These are phyloP conservation scores for Cryptocephalus primarius DNA, from an alignment of 2,888 invertebrate genomes.

Conservation along the genomic window DNA sequence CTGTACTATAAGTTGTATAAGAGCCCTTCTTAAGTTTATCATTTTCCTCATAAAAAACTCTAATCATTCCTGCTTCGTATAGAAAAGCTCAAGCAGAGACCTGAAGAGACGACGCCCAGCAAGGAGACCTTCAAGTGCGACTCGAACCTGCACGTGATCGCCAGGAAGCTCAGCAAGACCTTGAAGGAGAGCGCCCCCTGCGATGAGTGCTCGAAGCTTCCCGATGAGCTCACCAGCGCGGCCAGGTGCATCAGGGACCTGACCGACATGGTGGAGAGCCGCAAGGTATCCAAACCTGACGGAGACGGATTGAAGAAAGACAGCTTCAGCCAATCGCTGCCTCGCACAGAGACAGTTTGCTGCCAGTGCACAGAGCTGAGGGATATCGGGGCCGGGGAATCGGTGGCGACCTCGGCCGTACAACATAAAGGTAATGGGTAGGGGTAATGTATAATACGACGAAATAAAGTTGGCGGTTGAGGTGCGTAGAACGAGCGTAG, in stretches of 20 bases:
- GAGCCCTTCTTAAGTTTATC: no score
- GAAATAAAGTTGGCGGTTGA: no score
- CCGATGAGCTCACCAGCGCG: slow-evolving; percentile 26
- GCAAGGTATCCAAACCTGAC: slow-evolving; percentile 8
- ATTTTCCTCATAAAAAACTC: no score
- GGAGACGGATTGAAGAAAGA: slow-evolving; percentile 3
- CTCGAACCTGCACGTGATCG: slow-evolving; percentile 23
- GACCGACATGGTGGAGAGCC: slow-evolving; percentile 25
- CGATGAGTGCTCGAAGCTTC: slow-evolving; percentile 20
- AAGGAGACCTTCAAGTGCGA: slow-evolving; percentile 11
- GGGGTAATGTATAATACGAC: no score
- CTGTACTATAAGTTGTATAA: no score
- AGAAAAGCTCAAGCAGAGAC: no score
- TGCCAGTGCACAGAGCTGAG: slow-evolving; percentile 8
- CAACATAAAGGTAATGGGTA: not conserved
- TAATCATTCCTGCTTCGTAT: no score
- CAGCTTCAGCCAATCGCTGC: slow-evolving; percentile 10
- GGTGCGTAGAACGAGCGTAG: no score
- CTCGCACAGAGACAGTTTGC: slow-evolving; percentile 4
- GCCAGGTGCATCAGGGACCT: slow-evolving; percentile 27
- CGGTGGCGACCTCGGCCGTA: not conserved
- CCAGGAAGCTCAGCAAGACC: slow-evolving; percentile 26
- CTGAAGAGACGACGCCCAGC: no score
- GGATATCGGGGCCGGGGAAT: slow-evolving; percentile 6
- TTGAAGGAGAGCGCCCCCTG: slow-evolving; percentile 24